These are phyloP conservation scores for Ameiurus melas DNA, from an alignment of 2,113 vertebrate species.

Conservation along the genomic window DNA sequence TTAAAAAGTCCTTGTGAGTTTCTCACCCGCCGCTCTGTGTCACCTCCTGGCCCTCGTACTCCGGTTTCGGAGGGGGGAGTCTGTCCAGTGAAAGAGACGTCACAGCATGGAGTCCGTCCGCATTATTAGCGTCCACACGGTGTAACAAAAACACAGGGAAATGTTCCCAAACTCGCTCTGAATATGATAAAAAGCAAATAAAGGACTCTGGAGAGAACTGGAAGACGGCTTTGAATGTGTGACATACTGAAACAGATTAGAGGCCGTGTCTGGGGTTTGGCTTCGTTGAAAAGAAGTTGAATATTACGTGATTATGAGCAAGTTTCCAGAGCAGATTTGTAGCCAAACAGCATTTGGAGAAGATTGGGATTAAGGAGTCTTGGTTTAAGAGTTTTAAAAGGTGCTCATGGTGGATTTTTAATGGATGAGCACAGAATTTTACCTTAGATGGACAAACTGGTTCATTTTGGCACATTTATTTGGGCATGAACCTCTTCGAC, in stretches of 20 bases:
- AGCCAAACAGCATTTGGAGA: neutral
- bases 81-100: constrained; percentile 63
- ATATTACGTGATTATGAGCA: neutral
- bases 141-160: constrained; percentile 61
- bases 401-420: neutral
- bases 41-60: constrained; percentile 64
- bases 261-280: neutral
- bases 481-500: neutral
- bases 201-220: constrained; percentile 52
- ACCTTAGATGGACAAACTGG: no score
- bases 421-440: neutral
- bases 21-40: constrained; percentile 54
- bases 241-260: constrained; percentile 33
- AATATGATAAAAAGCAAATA: constrained; percentile 69
- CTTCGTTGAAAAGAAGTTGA: neutral
- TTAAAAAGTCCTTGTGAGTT: constrained; percentile 70
- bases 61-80: constrained; percentile 65
- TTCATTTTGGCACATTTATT: neutral
- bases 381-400: neutral
- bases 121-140: constrained; percentile 47
- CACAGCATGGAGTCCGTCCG: constrained; percentile 64
- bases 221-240: constrained; percentile 48
- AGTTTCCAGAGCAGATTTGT: neutral
- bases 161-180: constrained; percentile 66
- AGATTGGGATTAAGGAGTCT: neutral